Evolutionary conservation across 2,797 vertebrate species (phyloP).

Genomic region (Masticophis lateralis): DNA sequence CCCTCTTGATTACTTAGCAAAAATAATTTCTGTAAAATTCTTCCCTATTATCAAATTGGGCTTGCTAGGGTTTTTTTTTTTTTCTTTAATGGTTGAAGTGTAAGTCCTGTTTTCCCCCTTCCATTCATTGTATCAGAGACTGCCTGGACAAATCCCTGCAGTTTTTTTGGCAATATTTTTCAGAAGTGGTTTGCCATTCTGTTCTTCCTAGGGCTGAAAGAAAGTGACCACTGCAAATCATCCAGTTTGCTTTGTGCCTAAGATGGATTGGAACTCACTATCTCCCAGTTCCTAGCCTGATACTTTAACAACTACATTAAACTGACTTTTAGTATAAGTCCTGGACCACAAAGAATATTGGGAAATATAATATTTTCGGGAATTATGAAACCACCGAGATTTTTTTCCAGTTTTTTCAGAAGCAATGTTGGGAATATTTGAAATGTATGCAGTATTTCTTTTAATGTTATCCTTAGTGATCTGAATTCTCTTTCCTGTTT

Average conservation of each 20-base stretch:
- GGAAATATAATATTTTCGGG: background rate
- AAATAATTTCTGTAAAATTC: background rate
- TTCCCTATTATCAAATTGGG: background rate
- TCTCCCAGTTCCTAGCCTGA: background rate
- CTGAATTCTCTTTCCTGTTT: background rate
- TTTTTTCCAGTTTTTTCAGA: background rate
- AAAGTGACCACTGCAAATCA: background rate
- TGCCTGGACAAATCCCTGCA: background rate
- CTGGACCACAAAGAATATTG: background rate
- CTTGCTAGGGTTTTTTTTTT: background rate
- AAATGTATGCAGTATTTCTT: background rate
- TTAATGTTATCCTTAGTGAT: background rate
- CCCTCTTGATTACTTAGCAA: background rate
- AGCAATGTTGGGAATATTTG: background rate
- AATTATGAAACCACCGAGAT: background rate
- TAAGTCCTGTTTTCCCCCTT: background rate
- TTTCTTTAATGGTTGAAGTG: background rate
- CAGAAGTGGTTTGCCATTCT: background rate
- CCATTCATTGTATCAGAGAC: background rate
- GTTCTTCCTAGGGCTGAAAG: background rate
- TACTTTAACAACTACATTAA: background rate
- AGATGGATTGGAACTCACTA: background rate
- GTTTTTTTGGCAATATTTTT: background rate
- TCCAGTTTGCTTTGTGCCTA: background rate
- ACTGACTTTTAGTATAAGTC: background rate